Base-by-base conservation (phyloP, 2,888 invertebrate species). In the Incurvaria masculella region DNA sequence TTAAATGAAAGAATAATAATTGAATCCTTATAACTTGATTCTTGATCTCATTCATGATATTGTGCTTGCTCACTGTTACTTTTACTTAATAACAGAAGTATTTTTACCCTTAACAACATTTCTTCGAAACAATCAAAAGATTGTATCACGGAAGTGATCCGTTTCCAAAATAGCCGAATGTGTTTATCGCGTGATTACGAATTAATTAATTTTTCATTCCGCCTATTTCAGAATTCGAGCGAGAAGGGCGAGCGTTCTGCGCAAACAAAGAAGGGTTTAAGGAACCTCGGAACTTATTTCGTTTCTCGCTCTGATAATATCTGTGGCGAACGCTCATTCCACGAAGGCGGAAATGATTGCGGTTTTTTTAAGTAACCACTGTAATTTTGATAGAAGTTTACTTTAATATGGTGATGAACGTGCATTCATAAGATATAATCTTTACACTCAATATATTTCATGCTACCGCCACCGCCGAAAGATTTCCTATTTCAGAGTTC, bases 161-260 rank as follows among this genome's bases (percentile, higher is more conserved):
- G 59, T 55, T 33, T n/a, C 33, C 8, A 33, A 33, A 33, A 33
- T 33, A 33, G 14, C 33, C 11, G 33, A 33, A 33, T 33, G 63
- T 62, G 62, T 61, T 52, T 63, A 64, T 76, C 69, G 76, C 76
- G 76, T 78, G 76, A 62, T 68, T 53, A 55, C 60, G 55, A 72
- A 71, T 75, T 73, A 72, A 72, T 72, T 74, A 70, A 58, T 63
- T 62, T 48, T 66, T 61, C 56, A 52, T n/a, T 33, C 14, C 33
- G 14, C 33, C 33, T 33, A 33, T 8, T 23, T 23, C 5, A n/a
- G n/a, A n/a, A n/a, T n/a, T 23, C 23, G 23, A 23, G 23, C 5
- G n/a, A n/a, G 5, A 23, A 23, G 23, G 23, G 23, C 23, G 23
- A 23, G 23, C 33, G 14, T n/a, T 33, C 14, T 23, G 23, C 11